Base-by-base conservation (phyloP, 2,113 vertebrate genomes). In the Paralichthys olivaceus region DNA sequence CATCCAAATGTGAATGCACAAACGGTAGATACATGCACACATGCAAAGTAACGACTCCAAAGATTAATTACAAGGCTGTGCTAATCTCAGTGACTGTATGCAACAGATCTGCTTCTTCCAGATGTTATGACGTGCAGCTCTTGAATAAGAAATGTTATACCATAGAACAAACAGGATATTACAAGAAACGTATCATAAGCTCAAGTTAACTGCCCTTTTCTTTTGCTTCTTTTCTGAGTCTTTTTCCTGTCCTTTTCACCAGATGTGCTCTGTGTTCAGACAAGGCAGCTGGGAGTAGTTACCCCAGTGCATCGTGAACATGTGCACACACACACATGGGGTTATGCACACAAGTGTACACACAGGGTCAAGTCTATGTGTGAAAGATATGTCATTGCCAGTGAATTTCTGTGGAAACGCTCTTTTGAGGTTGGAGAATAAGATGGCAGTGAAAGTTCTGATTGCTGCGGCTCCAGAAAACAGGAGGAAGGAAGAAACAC, bases 241-340 rank as follows among this genome's bases (percentile, higher is more conserved):
- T 15, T 77, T 69, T 57, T 32, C n/a, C 29, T 34, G 29, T 72
- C 34, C 73, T 66, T 70, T 43, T 43, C 64, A 59, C 84, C 88
- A 93, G 89, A 89, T 89, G 84, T 86, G 88, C 45, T 71, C 54
- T 68, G 53, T 78, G 75, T 70, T 81, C 74, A 89, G 79, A 89
- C 84, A 73, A 56, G 28, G 67, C 92, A 94, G 83, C 89, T 93
- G 93, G 87, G 77, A 94, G 68, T 79, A 53, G 75, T 94, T 93
- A 91, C 45, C 43, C 45, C 25, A 28, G 34, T 66, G 79, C 63
- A 79, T 47, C 51, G 49, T 32, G 15, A 14, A 60, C 82, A 58
- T 26, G 2, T 58, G 34, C 34, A 58, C 80, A 43, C 69, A 47
- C 69, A 73, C 62, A 53, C 34, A 29, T 37, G 28, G 45, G 7